These are phyloP conservation scores for Strigops habroptila DNA, from an alignment of 2,113 vertebrate genomes.

Conservation along the genomic window DNA sequence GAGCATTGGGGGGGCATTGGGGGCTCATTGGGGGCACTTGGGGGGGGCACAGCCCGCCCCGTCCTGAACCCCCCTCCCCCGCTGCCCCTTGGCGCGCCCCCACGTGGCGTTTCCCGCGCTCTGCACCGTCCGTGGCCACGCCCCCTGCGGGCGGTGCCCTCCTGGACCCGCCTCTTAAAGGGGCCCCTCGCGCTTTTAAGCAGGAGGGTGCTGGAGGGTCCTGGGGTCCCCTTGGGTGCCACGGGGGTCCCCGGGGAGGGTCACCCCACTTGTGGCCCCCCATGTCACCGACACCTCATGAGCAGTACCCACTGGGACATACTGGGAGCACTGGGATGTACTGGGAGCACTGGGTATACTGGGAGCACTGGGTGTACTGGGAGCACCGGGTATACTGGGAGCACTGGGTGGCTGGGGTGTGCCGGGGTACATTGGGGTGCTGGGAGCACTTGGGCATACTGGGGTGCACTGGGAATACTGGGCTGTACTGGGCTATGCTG, in stretches of 20 bases:
- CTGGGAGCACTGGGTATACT: background rate
- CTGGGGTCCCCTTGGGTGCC: background rate
- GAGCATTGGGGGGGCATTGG: background rate
- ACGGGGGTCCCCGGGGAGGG: too few relatives aligned
- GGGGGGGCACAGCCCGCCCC: too few relatives aligned
- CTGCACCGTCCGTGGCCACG: background rate
- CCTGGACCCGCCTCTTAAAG: background rate
- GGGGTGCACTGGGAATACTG: background rate
- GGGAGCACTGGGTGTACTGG: background rate
- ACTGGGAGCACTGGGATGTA: background rate
- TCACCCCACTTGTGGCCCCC: too few relatives aligned
- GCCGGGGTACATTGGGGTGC: too few relatives aligned
- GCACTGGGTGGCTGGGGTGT: background rate
- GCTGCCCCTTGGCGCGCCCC: background rate
- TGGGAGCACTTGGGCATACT: too few relatives aligned
- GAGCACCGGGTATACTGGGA: background rate
- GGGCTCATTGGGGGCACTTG: too few relatives aligned
- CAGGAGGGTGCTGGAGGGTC: background rate
- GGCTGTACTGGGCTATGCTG: background rate
- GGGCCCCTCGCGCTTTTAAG: background rate
- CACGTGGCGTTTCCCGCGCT: background rate
- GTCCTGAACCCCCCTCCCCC: too few relatives aligned
- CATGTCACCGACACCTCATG: too few relatives aligned
- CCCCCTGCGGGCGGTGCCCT: background rate
- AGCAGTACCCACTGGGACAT: too few relatives aligned